Conservation (phyloP, 2,797 vertebrate species). For the Clarias platycephalus region DNA sequence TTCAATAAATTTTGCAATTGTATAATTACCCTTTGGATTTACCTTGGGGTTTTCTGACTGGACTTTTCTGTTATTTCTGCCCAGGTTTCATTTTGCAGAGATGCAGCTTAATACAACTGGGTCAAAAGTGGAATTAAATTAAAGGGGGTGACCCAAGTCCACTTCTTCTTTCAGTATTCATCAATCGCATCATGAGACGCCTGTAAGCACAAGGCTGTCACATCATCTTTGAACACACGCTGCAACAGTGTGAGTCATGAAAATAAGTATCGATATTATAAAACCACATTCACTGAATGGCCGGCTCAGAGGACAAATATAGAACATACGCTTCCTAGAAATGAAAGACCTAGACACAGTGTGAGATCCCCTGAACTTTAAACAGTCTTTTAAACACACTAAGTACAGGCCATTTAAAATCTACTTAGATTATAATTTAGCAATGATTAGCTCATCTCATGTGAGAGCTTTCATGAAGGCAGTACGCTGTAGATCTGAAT, state of each 20-base stretch:
- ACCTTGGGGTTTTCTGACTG: not conserved
- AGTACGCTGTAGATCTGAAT: not conserved
- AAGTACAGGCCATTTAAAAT: not conserved
- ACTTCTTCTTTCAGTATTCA: conserved; percentile 26
- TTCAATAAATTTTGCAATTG: not conserved
- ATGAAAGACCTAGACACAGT: not conserved
- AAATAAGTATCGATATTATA: not conserved
- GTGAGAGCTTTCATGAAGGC: not conserved
- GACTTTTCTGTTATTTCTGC: not conserved
- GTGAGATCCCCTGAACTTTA: not conserved
- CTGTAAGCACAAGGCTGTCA: conserved; percentile 15
- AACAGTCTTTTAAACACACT: not conserved
- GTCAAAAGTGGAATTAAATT: not conserved
- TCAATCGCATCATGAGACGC: conserved; percentile 1
- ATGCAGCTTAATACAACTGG: not conserved
- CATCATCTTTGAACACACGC: conserved; percentile 6
- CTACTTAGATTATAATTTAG: not conserved
- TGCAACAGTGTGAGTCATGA: conserved; percentile 9
- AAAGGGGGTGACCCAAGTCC: not conserved
- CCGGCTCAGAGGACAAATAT: not conserved
- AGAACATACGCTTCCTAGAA: not conserved
- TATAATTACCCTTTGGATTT: not conserved
- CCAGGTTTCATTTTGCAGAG: not conserved
- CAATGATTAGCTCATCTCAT: not conserved
- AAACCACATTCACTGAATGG: not conserved